Conservation (phyloP, 2,113 vertebrate species). For the Fulica atra region DNA sequence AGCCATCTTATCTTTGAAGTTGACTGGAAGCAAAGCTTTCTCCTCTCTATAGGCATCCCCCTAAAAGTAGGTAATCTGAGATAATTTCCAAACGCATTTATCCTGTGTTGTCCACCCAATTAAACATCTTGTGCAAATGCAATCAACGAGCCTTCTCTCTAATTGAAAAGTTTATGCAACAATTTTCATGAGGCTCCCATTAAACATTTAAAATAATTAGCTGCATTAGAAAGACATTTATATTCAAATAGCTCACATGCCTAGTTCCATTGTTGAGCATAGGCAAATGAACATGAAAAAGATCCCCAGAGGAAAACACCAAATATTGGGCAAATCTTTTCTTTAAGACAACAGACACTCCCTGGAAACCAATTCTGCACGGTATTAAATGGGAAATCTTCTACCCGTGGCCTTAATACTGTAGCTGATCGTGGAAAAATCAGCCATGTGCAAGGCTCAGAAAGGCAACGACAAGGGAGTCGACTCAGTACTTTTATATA, state of each 20-base stretch:
- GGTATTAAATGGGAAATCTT: background rate
- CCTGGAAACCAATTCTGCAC: background rate
- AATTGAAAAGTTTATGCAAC: constrained; percentile 33
- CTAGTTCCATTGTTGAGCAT: background rate
- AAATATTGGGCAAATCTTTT: background rate
- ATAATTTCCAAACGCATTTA: constrained; percentile 14
- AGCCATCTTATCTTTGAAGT: constrained; percentile 29
- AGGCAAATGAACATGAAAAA: background rate
- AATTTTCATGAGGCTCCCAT: background rate
- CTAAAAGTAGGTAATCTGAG: background rate
- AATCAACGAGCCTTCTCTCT: background rate
- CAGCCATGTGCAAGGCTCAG: background rate
- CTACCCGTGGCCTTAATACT: background rate
- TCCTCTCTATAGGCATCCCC: background rate
- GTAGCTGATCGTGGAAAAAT: background rate
- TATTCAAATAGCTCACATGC: background rate
- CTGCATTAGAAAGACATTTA: constrained; percentile 27
- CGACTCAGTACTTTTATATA: background rate
- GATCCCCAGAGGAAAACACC: background rate
- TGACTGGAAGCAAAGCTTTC: constrained; percentile 25
- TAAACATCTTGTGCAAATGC: background rate
- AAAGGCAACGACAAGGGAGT: background rate
- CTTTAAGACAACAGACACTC: background rate
- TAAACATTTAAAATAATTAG: constrained; percentile 38
- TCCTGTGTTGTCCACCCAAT: background rate